These are phyloP conservation scores for Enteromius argenteus DNA, from an alignment of 2,797 vertebrate species.

Conservation along the genomic window DNA sequence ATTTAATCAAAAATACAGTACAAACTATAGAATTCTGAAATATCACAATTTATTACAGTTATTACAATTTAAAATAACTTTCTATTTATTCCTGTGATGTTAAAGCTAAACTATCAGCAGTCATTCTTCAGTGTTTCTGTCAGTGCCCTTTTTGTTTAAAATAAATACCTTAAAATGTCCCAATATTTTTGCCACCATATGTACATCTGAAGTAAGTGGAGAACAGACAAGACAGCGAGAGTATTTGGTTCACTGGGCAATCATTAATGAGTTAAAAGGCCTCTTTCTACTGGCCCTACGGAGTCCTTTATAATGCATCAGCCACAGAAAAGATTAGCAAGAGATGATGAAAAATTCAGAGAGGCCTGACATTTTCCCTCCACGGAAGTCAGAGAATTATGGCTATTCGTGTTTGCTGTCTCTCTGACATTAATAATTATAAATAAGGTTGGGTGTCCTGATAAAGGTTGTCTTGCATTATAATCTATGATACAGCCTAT, in stretches of 20 bases:
- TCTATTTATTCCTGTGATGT: not conserved
- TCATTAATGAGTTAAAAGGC: constrained; percentile 45
- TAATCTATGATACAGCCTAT: not conserved
- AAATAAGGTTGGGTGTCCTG: constrained; percentile 28
- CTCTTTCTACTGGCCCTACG: constrained; percentile 54
- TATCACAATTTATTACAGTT: not conserved
- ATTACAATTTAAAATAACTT: not conserved
- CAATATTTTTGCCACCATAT: not conserved
- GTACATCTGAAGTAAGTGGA: not conserved
- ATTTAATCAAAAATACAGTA: not conserved
- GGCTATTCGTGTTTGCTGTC: constrained; percentile 59
- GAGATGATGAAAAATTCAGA: constrained; percentile 74
- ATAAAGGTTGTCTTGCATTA: constrained; percentile 25
- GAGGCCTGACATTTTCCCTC: constrained; percentile 59
- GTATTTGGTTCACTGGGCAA: constrained; percentile 38
- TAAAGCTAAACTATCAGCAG: not conserved
- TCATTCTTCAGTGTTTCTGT: not conserved
- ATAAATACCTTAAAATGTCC: not conserved
- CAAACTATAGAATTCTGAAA: not conserved
- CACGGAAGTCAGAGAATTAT: constrained; percentile 62
- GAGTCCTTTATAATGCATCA: constrained; percentile 71
- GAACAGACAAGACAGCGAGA: constrained; percentile 32
- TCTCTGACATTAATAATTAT: constrained; percentile 55
- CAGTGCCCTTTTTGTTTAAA: not conserved
- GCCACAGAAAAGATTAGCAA: constrained; percentile 63